These are phyloP conservation scores for Ovis canadensis DNA, from an alignment of 2,113 vertebrate species.

Conservation along the genomic window DNA sequence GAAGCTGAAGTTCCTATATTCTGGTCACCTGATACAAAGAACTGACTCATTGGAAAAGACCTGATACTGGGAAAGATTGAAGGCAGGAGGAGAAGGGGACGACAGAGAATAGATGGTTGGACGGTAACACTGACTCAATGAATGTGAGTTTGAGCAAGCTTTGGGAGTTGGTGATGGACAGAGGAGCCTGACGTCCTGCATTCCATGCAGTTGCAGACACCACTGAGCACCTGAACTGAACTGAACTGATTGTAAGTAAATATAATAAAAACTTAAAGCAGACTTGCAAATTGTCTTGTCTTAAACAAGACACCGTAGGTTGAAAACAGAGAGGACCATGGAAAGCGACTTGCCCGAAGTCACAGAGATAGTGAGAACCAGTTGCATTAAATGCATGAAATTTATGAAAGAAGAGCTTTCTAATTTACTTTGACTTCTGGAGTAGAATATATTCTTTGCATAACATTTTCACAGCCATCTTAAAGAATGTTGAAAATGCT, in stretches of 20 bases:
- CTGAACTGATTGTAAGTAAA: background rate
- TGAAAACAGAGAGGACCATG: background rate
- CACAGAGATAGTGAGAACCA: background rate
- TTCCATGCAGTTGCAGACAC: accelerated
- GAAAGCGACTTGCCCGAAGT: background rate
- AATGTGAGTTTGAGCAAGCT: background rate
- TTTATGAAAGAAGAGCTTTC: background rate
- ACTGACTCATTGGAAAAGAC: background rate
- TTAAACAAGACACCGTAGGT: background rate
- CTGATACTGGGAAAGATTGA: background rate
- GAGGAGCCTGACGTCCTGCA: background rate
- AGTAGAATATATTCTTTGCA: background rate
- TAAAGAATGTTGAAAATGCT: background rate
- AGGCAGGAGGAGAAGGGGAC: background rate
- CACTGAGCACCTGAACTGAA: background rate
- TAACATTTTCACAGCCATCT: background rate
- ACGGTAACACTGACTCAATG: background rate
- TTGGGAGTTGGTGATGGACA: background rate
- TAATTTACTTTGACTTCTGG: background rate
- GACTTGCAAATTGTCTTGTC: background rate
- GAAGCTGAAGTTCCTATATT: background rate
- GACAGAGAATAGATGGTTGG: background rate
- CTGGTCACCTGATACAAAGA: background rate
- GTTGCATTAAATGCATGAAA: background rate
- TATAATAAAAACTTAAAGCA: background rate